phyloP scores from a whole-genome alignment of 2,888 invertebrate species.

The Diaprepes abbreviatus region DNA sequence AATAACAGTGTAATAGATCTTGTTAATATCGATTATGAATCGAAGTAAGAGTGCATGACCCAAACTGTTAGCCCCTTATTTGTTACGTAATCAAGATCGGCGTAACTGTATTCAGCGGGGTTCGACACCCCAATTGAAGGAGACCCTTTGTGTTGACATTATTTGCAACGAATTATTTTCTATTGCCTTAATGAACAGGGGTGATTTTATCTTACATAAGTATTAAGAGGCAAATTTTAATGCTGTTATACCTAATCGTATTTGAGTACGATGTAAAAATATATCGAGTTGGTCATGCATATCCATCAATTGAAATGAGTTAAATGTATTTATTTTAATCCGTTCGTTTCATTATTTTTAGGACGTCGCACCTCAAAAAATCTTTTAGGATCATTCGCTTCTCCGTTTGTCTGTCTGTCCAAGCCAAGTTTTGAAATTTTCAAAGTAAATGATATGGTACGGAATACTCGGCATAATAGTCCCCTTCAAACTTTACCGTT shows the following conservation, averaged over 20 bases:
- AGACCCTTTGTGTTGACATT: constrained; percentile 62
- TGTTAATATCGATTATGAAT: constrained; percentile 57
- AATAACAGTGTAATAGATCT: constrained; percentile 58
- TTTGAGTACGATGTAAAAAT: constrained; percentile 36
- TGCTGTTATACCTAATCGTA: constrained; percentile 45
- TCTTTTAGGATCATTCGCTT: too few species aligned
- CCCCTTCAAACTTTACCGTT: too few species aligned
- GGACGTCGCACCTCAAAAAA: too few species aligned
- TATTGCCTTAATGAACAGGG: constrained; percentile 64
- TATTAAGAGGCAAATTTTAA: constrained; percentile 65
- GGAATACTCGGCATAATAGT: too few species aligned
- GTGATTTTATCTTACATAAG: constrained; percentile 58
- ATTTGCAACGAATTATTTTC: constrained; percentile 67
- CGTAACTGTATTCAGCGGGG: constrained; percentile 55
- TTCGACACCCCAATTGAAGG: constrained; percentile 60
- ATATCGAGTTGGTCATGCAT: constrained; percentile 33
- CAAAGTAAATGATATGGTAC: too few species aligned
- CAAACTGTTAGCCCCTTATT: constrained; percentile 60
- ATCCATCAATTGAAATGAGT: constrained; percentile 11
- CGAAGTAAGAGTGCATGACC: constrained; percentile 60
- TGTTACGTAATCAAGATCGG: constrained; percentile 66
- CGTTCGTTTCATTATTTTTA: too few species aligned
- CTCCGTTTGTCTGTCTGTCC: too few species aligned
- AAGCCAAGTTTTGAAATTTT: too few species aligned
- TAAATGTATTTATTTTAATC: constrained; percentile 5